A percentile compares a stretch with the other conserved stretches of the same genome.
Conservation (phyloP, 2,888 invertebrate species). For the Hirtodrosophila alboralis region DNA sequence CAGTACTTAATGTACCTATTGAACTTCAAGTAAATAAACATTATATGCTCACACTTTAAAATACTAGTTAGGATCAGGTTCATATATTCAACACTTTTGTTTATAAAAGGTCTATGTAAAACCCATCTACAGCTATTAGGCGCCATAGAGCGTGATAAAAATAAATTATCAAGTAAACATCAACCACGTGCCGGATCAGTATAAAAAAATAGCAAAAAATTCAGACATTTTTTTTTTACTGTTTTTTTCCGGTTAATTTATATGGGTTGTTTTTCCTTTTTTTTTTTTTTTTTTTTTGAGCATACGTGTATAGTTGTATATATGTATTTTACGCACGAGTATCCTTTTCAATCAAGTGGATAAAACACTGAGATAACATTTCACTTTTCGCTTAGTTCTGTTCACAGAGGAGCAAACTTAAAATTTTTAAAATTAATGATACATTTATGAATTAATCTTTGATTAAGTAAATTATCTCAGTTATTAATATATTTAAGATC, state of each 20-base stretch:
- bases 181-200: slow-evolving; percentile 43
- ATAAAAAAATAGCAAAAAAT: slow-evolving; percentile 33
- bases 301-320: slow-evolving; percentile 8
- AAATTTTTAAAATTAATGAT: slow-evolving; percentile 14
- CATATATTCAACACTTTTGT: slow-evolving; percentile 1
- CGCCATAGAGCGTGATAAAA: slow-evolving; percentile 30
- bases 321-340: slow-evolving; percentile 57
- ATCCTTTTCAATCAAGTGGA: slow-evolving; percentile 71
- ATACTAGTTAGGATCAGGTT: too few relatives aligned
- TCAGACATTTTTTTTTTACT: slow-evolving; percentile 54
- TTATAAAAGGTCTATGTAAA: slow-evolving; percentile 20
- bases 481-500: too few relatives aligned
- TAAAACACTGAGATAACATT: slow-evolving; percentile 56
- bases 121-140: slow-evolving; percentile 1
- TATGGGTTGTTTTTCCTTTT: slow-evolving; percentile 15
- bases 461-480: too few relatives aligned
- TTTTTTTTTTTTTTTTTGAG: background rate
- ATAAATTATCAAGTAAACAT: slow-evolving; percentile 37
- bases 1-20: too few relatives aligned
- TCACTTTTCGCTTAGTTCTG: slow-evolving; percentile 45
- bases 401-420: slow-evolving; percentile 32
- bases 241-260: slow-evolving; percentile 45
- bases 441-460: too few relatives aligned
- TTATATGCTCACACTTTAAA: too few relatives aligned
- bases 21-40: too few relatives aligned